phyloP scores from a whole-genome alignment of 2,797 vertebrate species.

The Odontamblyopus lacepedii region DNA sequence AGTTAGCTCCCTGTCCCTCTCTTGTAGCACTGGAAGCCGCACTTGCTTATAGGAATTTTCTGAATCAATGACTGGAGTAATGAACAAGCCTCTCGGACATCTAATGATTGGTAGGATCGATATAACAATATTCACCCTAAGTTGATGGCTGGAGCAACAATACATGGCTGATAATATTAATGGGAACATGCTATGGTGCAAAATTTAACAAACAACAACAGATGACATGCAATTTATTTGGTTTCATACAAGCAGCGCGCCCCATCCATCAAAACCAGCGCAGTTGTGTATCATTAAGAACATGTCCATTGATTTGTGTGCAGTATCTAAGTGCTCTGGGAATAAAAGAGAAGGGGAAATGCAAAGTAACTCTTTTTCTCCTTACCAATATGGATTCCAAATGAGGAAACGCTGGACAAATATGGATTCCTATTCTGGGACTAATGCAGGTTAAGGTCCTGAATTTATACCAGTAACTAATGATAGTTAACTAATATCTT shows the following conservation, averaged over 20 bases:
- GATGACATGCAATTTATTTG: neutral
- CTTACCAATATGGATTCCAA: neutral
- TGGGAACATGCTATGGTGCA: neutral
- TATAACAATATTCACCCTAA: constrained; percentile 10
- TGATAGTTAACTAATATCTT: neutral
- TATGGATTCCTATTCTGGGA: neutral
- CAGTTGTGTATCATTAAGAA: neutral
- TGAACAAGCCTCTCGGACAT: constrained; percentile 33
- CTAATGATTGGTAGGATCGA: constrained; percentile 36
- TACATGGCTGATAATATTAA: constrained; percentile 15
- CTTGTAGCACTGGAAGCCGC: constrained; percentile 19
- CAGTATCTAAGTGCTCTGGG: neutral
- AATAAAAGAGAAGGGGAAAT: constrained; percentile 1
- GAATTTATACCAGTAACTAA: neutral
- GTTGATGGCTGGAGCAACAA: constrained; percentile 7
- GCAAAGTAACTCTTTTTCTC: neutral
- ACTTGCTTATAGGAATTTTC: constrained; percentile 30
- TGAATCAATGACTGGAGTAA: constrained; percentile 46
- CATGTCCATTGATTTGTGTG: neutral
- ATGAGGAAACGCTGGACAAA: neutral
- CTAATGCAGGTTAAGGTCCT: neutral
- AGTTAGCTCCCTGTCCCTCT: neutral
- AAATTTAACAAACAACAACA: constrained; percentile 11
- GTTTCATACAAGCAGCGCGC: neutral
- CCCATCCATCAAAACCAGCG: constrained; percentile 3